These are phyloP conservation scores for Etheostoma perlongum DNA, from an alignment of 2,797 vertebrate genomes.

Conservation along the genomic window DNA sequence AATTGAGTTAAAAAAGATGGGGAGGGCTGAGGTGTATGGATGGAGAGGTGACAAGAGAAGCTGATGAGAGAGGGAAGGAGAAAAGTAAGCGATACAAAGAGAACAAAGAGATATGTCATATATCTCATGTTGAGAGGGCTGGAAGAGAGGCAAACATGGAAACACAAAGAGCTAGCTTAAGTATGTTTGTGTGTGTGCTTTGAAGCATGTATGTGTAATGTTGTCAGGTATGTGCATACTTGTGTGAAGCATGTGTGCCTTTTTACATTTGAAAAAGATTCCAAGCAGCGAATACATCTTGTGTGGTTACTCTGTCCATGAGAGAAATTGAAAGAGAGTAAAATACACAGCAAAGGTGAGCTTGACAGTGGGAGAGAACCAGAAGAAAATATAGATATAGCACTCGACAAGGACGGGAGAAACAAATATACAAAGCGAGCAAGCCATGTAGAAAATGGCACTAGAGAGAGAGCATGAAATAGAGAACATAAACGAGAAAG, in stretches of 20 bases:
- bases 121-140: conserved; percentile 66
- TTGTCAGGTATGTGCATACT: conserved; percentile 19
- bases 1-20: conserved; percentile 61
- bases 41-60: conserved; percentile 65
- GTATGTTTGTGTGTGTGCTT: conserved; percentile 37
- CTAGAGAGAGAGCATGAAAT: conserved; percentile 34
- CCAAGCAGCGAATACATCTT: background rate
- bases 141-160: conserved; percentile 63
- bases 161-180: conserved; percentile 70
- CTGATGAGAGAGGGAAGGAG: conserved; percentile 63
- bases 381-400: conserved; percentile 35
- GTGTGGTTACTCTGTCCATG: conserved; percentile 7
- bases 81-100: background rate
- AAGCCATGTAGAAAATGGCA: conserved; percentile 56
- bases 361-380: background rate
- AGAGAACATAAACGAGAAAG: conserved; percentile 44
- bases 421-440: conserved; percentile 42
- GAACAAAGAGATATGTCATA: conserved; percentile 71
- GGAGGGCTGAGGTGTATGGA: conserved; percentile 59
- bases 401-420: conserved; percentile 38
- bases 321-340: conserved; percentile 34
- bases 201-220: conserved; percentile 27
- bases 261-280: conserved; percentile 42
- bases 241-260: conserved; percentile 30
- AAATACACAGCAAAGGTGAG: conserved; percentile 36